These are phyloP conservation scores for Pipistrellus pygmaeus DNA, from an alignment of 2,797 vertebrate species.

Conservation along the genomic window DNA sequence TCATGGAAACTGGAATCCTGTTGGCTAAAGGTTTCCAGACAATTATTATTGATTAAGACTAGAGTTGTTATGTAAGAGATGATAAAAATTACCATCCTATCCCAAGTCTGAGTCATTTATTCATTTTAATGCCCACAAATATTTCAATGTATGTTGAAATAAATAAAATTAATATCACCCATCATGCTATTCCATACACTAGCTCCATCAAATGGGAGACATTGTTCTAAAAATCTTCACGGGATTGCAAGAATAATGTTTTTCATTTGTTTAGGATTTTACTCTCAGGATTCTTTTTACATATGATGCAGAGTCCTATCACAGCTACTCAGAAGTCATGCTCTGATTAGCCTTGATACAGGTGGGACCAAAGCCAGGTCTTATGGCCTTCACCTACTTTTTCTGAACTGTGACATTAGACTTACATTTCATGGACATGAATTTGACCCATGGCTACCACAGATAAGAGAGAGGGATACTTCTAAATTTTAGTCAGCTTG, in stretches of 20 bases:
- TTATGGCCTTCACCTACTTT: not conserved
- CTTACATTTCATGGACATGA: not conserved
- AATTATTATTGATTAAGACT: slow-evolving; percentile 2
- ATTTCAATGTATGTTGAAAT: not conserved
- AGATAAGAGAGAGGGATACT: not conserved
- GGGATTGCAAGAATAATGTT: not conserved
- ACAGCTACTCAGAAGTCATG: not conserved
- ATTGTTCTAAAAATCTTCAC: slow-evolving; percentile 14
- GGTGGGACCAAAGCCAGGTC: not conserved
- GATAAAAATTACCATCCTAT: slow-evolving; percentile 12
- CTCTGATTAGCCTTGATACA: not conserved
- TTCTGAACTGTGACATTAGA: not conserved
- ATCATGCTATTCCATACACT: not conserved
- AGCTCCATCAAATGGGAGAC: not conserved
- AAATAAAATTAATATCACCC: not conserved
- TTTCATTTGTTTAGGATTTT: not conserved
- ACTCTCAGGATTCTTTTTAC: not conserved
- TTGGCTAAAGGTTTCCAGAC: not conserved
- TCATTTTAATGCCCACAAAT: not conserved
- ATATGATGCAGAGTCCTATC: not conserved
- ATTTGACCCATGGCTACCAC: not conserved
- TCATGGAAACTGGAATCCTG: not conserved
- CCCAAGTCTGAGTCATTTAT: not conserved
- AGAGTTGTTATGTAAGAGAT: not conserved
- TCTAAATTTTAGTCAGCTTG: not conserved